Evolutionary conservation across 1,140 invertebrate genomes (phyloP), one percentile per base, ranked within the genome.

Genomic region (Probaryconus sp.): DNA sequence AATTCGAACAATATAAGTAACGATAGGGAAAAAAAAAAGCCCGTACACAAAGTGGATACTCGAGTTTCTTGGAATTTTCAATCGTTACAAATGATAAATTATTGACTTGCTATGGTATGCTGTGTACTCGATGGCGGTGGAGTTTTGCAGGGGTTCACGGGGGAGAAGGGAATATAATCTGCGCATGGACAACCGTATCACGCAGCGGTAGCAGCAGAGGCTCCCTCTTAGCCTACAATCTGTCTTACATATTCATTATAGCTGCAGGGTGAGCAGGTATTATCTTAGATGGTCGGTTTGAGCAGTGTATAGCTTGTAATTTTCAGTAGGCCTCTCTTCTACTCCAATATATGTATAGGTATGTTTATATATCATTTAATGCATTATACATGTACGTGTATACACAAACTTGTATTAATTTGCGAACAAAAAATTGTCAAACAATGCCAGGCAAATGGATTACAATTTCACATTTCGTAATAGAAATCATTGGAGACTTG

Each of bases 201-300:
- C 75, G 83, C 82, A 81, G 85, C 85, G 79, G 85, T 86, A 87
- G 84, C 84, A 71, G 76, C 79, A 72, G 83, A 86, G 84, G 84
- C 85, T 87, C 79, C 82, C 85, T 87, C 85, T 88, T 88, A 87
- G 84, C 81, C 85, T 87, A 87, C 85, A 88, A 87, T 87, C 84
- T 87, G 84, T 87, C 85, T 86, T 88, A 87, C 87, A 87, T 88
- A 88, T 88, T 88, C 87, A 88, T 88, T 88, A 87, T 87, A 82
- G 85, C 86, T 86, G 73, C 76, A 84, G 86, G 85, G 83, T 82
- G 83, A 87, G 79, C 82, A 76, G 82, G 84, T 85, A 88, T 88
- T 88, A 88, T 87, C 85, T 87, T 84, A 86, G 85, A 87, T 87
- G 82, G 85, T 85, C 83, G 83, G 80, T 87, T 86, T 85, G 81